Evolutionary conservation across 2,113 vertebrate species (phyloP).

Genomic region (Albula goreensis): DNA sequence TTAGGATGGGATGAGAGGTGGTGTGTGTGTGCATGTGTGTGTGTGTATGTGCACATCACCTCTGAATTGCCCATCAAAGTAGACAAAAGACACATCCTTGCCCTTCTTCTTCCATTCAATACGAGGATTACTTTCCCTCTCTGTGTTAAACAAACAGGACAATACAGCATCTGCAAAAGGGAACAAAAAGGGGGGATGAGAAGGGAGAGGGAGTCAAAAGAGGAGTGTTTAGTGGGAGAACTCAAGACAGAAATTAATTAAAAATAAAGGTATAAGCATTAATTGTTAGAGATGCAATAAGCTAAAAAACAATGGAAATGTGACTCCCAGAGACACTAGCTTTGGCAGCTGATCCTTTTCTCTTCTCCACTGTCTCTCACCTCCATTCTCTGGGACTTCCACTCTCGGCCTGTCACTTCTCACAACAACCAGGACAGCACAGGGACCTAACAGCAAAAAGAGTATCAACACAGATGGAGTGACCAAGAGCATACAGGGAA

Average conservation of each 20-base stretch:
- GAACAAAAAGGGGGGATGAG: conserved; percentile 12
- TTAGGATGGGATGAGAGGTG: neutral
- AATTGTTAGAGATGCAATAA: no score
- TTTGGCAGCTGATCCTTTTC: no score
- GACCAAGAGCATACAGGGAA: conserved; percentile 2
- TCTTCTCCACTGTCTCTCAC: conserved; percentile 42
- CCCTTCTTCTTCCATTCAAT: conserved; percentile 92
- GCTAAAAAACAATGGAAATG: no score
- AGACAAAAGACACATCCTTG: conserved; percentile 82
- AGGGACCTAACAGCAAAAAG: conserved; percentile 48
- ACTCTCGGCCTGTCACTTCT: conserved; percentile 51
- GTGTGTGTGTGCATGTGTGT: neutral
- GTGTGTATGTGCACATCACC: conserved; percentile 61
- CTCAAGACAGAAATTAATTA: neutral
- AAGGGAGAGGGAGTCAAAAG: neutral
- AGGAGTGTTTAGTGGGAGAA: neutral
- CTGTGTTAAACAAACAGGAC: conserved; percentile 78
- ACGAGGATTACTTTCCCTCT: conserved; percentile 70
- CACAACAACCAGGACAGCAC: conserved; percentile 58
- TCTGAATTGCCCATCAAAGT: conserved; percentile 76
- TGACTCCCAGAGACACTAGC: no score
- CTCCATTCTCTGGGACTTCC: conserved; percentile 63
- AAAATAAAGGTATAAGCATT: neutral
- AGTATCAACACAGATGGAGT: neutral
- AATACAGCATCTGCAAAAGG: conserved; percentile 75